phyloP scores from a whole-genome alignment of 2,797 vertebrate species.

The Perdix hodgsoniae region DNA sequence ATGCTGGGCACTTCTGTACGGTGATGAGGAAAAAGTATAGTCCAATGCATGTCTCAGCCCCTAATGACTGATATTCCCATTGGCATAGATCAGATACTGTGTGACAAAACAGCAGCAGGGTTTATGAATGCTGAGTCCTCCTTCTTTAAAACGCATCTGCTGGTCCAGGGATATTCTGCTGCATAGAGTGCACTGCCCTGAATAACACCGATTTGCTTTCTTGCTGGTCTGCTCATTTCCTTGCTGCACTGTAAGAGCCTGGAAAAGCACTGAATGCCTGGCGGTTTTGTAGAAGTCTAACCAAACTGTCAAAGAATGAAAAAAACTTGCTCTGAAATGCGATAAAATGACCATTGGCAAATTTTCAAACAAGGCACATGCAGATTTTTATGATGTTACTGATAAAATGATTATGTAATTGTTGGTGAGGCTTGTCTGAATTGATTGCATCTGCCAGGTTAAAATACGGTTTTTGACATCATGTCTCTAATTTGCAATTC shows the following conservation, averaged over 20 bases:
- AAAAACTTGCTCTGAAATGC: conserved; percentile 37
- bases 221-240: conserved; percentile 7
- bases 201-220: conserved; percentile 8
- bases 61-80: not conserved
- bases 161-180: not conserved
- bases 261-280: not conserved
- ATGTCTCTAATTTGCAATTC: not conserved
- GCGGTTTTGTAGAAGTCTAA: conserved; percentile 9
- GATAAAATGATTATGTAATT: not conserved
- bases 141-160: not conserved
- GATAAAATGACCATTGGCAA: conserved; percentile 29
- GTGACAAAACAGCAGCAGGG: not conserved
- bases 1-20: rapidly evolving
- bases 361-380: conserved; percentile 27
- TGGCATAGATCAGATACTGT: not conserved
- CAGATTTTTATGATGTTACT: not conserved
- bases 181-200: not conserved
- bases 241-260: not conserved
- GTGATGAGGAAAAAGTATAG: not conserved
- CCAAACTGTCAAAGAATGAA: not conserved
- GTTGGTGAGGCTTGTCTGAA: not conserved
- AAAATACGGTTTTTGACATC: conserved; percentile 4
- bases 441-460: not conserved
- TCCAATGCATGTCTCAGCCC: not conserved
- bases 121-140: not conserved